These are phyloP conservation scores for Sylvietta virens DNA, from an alignment of 2,113 vertebrate genomes.

Conservation along the genomic window DNA sequence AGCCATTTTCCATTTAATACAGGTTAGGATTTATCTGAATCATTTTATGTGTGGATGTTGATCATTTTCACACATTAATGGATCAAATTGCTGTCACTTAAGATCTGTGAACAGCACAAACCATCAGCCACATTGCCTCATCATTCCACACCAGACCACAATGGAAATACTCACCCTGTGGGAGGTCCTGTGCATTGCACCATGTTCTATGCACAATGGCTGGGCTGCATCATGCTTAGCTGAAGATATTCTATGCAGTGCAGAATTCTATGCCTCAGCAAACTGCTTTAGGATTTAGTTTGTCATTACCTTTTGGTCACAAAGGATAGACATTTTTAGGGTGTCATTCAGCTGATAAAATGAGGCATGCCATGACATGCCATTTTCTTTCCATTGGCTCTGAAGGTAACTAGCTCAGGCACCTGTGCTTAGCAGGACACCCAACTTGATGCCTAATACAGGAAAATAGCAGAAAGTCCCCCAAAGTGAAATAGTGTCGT, in stretches of 20 bases:
- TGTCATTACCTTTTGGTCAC: not conserved
- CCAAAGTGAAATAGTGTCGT: not conserved
- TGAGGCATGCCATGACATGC: not conserved
- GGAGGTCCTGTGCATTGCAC: not conserved
- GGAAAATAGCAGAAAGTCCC: not conserved
- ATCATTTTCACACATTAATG: not conserved
- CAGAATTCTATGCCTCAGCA: not conserved
- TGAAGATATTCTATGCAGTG: not conserved
- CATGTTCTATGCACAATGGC: fast-evolving
- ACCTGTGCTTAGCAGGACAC: not conserved
- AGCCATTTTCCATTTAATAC: not conserved
- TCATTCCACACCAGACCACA: not conserved
- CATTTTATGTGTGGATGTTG: not conserved
- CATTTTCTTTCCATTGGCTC: not conserved
- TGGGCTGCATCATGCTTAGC: not conserved
- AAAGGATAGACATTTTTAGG: not conserved
- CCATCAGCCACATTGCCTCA: not conserved
- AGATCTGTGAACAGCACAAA: not conserved
- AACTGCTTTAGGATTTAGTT: not conserved
- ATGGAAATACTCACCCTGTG: not conserved
- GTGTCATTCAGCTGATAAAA: not conserved
- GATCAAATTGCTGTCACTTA: not conserved
- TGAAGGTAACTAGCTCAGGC: not conserved
- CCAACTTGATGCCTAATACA: not conserved
- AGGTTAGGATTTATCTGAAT: not conserved